Evolutionary conservation across 2,888 invertebrate genomes (phyloP).

Genomic region (Ptilodon capucinus): DNA sequence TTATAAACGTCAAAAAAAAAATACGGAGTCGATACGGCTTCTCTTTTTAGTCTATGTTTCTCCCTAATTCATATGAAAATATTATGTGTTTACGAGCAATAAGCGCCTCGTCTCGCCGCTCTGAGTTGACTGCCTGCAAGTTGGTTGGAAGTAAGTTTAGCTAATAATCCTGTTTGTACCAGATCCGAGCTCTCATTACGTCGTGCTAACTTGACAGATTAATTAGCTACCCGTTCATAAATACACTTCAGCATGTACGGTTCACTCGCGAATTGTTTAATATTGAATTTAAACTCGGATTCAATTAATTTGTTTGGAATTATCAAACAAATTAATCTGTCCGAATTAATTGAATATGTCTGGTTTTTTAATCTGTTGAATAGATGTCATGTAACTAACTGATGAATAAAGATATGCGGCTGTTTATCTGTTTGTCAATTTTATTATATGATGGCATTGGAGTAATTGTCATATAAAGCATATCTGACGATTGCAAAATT

Average conservation of each 20-base stretch:
- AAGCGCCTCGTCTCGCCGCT: slow-evolving; percentile 20
- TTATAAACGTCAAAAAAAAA: too few species aligned
- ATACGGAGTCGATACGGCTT: too few species aligned
- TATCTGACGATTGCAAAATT: too few species aligned
- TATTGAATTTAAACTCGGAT: neutral
- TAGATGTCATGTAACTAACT: too few species aligned
- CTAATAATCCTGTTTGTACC: slow-evolving; percentile 45
- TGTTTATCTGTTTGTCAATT: too few species aligned
- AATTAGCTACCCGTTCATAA: slow-evolving; percentile 49
- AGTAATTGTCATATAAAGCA: too few species aligned
- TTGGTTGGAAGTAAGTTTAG: slow-evolving; percentile 39
- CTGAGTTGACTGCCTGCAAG: slow-evolving; percentile 30
- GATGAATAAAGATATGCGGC: too few species aligned
- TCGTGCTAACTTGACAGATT: slow-evolving; percentile 54
- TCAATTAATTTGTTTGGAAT: neutral
- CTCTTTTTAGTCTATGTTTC: too few species aligned
- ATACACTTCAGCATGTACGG: slow-evolving; percentile 17
- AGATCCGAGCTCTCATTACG: slow-evolving; percentile 26
- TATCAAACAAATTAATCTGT: too few species aligned
- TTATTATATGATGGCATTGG: too few species aligned
- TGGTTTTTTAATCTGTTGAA: too few species aligned
- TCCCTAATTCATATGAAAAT: slow-evolving; percentile 24
- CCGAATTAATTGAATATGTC: too few species aligned
- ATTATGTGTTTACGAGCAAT: slow-evolving; percentile 20
- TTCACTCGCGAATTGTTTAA: neutral